phyloP scores from a whole-genome alignment of 2,888 invertebrate species.

The Thereva nobilitata region DNA sequence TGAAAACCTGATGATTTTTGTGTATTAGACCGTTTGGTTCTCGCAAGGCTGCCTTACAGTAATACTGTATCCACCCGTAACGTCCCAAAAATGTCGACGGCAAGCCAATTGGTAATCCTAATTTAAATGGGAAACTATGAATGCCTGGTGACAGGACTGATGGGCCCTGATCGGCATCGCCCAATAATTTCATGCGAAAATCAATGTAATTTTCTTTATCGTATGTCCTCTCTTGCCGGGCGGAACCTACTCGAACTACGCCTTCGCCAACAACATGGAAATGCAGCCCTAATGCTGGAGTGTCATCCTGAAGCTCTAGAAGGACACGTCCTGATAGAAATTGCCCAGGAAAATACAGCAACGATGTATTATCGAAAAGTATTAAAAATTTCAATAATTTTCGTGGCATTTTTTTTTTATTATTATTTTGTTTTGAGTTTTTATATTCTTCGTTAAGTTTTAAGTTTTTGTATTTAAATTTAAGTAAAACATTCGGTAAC shows the following conservation, averaged over 20 bases:
- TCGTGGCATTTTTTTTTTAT: slow-evolving; percentile 68
- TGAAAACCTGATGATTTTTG: slow-evolving; percentile 96
- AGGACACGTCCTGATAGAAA: slow-evolving; percentile 90
- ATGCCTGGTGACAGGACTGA: slow-evolving; percentile 88
- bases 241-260: slow-evolving; percentile 83
- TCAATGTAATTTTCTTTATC: slow-evolving; percentile 95
- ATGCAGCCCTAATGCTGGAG: slow-evolving; percentile 86
- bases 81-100: slow-evolving; percentile 93
- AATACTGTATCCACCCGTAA: slow-evolving; percentile 95
- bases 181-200: slow-evolving; percentile 88
- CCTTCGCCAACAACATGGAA: slow-evolving; percentile 95
- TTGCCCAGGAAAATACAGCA: slow-evolving; percentile 92
- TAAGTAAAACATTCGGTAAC: too few relatives aligned
- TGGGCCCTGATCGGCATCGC: slow-evolving; percentile 83
- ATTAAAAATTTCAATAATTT: slow-evolving; percentile 91
- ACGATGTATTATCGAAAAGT: slow-evolving; percentile 89
- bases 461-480: too few relatives aligned
- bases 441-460: too few relatives aligned
- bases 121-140: slow-evolving; percentile 92
- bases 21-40: slow-evolving; percentile 86
- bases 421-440: not conserved
- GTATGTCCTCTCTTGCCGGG: slow-evolving; percentile 81
- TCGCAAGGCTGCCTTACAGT: slow-evolving; percentile 84
- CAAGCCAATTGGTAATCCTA: slow-evolving; percentile 85
- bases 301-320: slow-evolving; percentile 91